Percentiles rank a stretch among this genome's conserved stretches.
Evolutionary conservation across 2,797 vertebrate genomes (phyloP).

Genomic region (Esox lucius): DNA sequence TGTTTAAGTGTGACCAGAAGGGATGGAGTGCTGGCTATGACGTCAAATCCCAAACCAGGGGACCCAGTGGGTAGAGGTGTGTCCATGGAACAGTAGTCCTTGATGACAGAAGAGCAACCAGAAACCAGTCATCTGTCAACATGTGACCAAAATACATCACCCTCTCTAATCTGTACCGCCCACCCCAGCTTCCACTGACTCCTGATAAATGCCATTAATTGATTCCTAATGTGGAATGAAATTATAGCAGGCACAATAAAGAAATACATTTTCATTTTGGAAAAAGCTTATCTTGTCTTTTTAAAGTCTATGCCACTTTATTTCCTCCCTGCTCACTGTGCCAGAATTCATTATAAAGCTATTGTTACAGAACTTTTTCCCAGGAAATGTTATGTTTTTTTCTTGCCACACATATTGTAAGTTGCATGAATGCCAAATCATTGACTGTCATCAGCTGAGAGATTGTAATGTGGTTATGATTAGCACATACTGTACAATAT

Average conservation of each 20-base stretch:
- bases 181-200: neutral
- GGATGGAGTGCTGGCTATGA: constrained; percentile 2
- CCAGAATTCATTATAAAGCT: no score
- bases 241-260: neutral
- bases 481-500: no score
- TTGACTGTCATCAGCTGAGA: no score
- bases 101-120: neutral
- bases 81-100: neutral
- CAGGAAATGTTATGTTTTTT: no score
- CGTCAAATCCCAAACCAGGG: neutral
- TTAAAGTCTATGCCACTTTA: no score
- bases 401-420: no score
- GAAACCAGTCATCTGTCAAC: constrained; percentile 10
- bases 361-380: no score
- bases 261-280: no score
- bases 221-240: neutral
- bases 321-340: neutral
- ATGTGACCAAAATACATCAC: constrained; percentile 10
- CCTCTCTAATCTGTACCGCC: neutral
- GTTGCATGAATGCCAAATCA: no score
- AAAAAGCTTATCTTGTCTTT: neutral
- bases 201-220: neutral
- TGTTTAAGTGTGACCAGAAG: neutral
- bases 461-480: no score
- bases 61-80: constrained; percentile 1